Evolutionary conservation across 2,888 invertebrate species (phyloP), one percentile per base, ranked within the genome.

Genomic region (Sphaerophoria rueppellii): DNA sequence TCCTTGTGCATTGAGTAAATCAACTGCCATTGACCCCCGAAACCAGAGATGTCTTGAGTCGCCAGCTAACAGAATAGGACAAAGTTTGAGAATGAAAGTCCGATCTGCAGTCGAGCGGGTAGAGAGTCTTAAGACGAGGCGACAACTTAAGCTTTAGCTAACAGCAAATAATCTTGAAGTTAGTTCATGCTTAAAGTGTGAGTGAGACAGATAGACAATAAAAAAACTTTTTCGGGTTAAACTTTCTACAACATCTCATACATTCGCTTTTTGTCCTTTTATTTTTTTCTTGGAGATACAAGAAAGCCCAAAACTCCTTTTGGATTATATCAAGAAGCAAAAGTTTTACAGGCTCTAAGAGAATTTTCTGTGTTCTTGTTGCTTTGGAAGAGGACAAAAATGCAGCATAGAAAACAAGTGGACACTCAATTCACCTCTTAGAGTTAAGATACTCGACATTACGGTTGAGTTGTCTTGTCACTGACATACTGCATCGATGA

Each of bases 81-180:
- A 76, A 76, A 80, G 69, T 76, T 80, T 16, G 43, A 70, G 70
- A 34, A 5, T 48, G 14, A 50, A 78, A 78, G 70, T 70, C 52
- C 24, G 69, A 24, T 24, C 24, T 24, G 24, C 1, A 24, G 24
- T 24, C 24, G 24, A 2, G 24, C 24, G 43, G 9, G 70, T 65
- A 65, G 40, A 72, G 76, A 83, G 80, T 72, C 71, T 75, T 60
- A 63, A 69, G 34, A 80, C 71, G 46, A 83, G 80, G 83, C 83
- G 83, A 83, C 73, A 85, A 81, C 85, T 77, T 85, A 81, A 85
- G 85, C 85, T 80, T 69, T 57, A 77, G 73, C 76, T 85, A 73
- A 81, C 76, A 85, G 81, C 81, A 81, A 85, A 85, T 76, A 85
- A 72, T 73, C 72, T 52, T 60, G 73, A 72, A 63, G 72, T 63